Evolutionary conservation across 2,797 vertebrate genomes (phyloP).

Genomic region (Eleutherodactylus coqui): DNA sequence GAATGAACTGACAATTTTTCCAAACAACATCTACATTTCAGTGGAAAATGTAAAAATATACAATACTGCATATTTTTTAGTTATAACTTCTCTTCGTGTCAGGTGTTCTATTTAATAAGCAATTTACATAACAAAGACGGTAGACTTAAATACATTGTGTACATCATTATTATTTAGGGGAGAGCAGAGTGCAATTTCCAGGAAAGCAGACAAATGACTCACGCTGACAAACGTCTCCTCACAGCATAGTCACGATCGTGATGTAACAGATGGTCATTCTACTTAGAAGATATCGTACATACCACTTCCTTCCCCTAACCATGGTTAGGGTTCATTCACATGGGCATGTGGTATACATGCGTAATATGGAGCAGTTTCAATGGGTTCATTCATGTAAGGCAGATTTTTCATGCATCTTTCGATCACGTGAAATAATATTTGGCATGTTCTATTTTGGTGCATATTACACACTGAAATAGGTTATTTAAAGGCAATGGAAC

Average conservation of each 20-base stretch:
- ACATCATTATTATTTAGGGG: background rate
- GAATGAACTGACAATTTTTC: background rate
- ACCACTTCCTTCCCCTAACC: constrained; percentile 16
- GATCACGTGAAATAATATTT: too few species aligned
- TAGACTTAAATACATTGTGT: background rate
- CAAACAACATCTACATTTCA: background rate
- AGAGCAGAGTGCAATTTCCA: background rate
- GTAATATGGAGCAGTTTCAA: too few species aligned
- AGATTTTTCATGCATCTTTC: too few species aligned
- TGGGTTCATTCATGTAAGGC: too few species aligned
- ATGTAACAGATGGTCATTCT: background rate
- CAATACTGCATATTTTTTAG: background rate
- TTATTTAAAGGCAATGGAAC: too few species aligned
- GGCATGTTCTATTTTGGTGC: too few species aligned
- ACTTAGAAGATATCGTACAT: background rate
- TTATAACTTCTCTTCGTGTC: background rate
- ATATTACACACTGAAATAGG: too few species aligned
- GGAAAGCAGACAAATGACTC: background rate
- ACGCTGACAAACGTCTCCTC: background rate
- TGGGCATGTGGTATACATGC: too few species aligned
- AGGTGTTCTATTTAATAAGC: background rate
- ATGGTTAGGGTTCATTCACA: too few species aligned
- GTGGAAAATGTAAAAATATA: background rate
- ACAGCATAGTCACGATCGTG: background rate
- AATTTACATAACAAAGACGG: background rate